These are phyloP conservation scores for Drosophila infuscata DNA, from an alignment of 2,888 invertebrate genomes.

Conservation along the genomic window DNA sequence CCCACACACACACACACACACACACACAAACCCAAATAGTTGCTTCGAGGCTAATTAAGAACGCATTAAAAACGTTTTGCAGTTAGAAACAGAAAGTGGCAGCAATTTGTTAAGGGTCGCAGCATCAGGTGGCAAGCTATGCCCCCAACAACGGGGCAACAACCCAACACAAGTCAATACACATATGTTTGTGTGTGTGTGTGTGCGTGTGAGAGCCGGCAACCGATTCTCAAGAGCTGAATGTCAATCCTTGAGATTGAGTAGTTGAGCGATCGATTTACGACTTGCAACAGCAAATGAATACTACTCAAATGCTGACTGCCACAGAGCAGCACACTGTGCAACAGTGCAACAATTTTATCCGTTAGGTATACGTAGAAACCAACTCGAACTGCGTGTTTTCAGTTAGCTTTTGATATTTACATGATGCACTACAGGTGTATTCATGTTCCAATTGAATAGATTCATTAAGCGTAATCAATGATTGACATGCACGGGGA, in stretches of 20 bases:
- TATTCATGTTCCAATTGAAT: neutral
- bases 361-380: neutral
- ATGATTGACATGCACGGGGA: neutral
- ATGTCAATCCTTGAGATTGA: neutral
- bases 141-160: neutral
- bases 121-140: slow-evolving; percentile 14
- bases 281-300: slow-evolving; percentile 1
- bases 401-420: neutral
- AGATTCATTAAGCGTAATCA: neutral
- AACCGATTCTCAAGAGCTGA: neutral
- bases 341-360: neutral
- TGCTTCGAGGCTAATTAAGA: slow-evolving; percentile 66
- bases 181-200: too few relatives aligned
- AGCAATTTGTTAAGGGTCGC: slow-evolving; percentile 34
- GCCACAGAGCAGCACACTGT: neutral
- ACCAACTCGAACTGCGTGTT: neutral
- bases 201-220: neutral
- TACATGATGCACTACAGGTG: neutral
- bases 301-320: neutral
- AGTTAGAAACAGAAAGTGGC: slow-evolving; percentile 38
- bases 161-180: neutral
- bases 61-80: slow-evolving; percentile 69
- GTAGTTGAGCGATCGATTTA: slow-evolving; percentile 9
- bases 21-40: slow-evolving; percentile 2
- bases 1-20: slow-evolving; percentile 4